These are phyloP conservation scores for Polymixis lichenea DNA, from an alignment of 2,888 invertebrate species.

Conservation along the genomic window DNA sequence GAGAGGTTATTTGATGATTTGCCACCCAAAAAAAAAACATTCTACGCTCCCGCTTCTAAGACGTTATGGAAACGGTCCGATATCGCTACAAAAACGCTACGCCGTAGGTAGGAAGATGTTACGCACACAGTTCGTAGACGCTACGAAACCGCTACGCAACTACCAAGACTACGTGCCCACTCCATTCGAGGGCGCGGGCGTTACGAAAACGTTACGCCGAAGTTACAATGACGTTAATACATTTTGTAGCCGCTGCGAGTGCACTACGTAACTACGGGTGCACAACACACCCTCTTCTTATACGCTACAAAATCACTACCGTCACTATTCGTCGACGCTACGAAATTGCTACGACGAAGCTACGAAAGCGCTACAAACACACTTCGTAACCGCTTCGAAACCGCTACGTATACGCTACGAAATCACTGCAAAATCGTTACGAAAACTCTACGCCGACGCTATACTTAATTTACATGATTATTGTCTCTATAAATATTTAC, in stretches of 20 bases:
- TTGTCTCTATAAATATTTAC: neutral
- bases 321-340: neutral
- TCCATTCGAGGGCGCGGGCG: neutral
- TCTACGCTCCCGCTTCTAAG: neutral
- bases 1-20: too few species aligned
- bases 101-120: neutral
- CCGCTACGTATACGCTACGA: neutral
- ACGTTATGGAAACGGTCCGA: neutral
- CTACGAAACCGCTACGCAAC: slow-evolving; percentile 1
- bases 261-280: neutral
- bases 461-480: neutral
- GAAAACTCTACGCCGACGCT: neutral
- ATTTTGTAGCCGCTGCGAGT: too few species aligned
- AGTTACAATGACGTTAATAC: neutral
- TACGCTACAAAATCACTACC: neutral
- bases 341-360: neutral
- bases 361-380: neutral
- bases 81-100: neutral
- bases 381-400: neutral
- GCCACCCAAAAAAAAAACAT: too few species aligned
- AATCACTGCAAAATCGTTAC: neutral
- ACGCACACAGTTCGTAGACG: neutral
- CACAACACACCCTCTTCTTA: neutral
- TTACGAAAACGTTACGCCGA: neutral
- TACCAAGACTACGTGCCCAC: too few species aligned